A percentile compares a stretch with the other conserved stretches of the same genome.
phyloP scores from a whole-genome alignment of 2,113 vertebrate genomes.

The Paralichthys olivaceus region DNA sequence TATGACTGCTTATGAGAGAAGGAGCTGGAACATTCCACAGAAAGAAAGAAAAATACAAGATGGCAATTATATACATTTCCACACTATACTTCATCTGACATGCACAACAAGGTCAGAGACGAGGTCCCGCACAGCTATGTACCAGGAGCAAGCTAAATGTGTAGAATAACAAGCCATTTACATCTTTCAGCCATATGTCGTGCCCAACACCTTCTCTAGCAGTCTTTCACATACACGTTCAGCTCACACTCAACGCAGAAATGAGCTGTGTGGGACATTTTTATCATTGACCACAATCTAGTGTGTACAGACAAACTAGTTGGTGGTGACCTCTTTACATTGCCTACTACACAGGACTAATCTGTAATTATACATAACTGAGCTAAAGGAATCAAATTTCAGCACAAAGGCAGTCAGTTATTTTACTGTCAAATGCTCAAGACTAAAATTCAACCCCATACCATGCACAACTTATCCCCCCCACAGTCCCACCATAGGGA shows the following conservation, averaged over 20 bases:
- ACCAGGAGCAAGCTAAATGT: neutral
- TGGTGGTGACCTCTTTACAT: conserved; percentile 19
- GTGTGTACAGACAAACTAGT: neutral
- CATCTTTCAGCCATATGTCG: neutral
- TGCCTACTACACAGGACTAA: conserved; percentile 27
- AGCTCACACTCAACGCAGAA: conserved; percentile 13
- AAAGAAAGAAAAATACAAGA: neutral
- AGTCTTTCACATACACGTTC: neutral
- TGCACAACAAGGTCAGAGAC: neutral
- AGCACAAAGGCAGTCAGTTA: conserved; percentile 32
- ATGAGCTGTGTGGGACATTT: conserved; percentile 28
- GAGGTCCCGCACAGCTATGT: neutral
- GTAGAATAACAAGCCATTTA: neutral
- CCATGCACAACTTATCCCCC: conserved; percentile 79
- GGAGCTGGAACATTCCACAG: neutral
- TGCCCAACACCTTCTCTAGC: neutral
- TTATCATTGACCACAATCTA: conserved; percentile 20
- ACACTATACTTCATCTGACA: neutral
- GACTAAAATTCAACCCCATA: conserved; percentile 72
- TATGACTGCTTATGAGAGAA: neutral
- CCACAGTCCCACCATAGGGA: conserved; percentile 79
- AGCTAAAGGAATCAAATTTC: conserved; percentile 38
- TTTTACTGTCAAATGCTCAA: conserved; percentile 64
- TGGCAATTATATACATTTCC: neutral
- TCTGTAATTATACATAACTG: conserved; percentile 26